Conservation (phyloP, 2,888 invertebrate species). For the Meiosimyza decipiens region DNA sequence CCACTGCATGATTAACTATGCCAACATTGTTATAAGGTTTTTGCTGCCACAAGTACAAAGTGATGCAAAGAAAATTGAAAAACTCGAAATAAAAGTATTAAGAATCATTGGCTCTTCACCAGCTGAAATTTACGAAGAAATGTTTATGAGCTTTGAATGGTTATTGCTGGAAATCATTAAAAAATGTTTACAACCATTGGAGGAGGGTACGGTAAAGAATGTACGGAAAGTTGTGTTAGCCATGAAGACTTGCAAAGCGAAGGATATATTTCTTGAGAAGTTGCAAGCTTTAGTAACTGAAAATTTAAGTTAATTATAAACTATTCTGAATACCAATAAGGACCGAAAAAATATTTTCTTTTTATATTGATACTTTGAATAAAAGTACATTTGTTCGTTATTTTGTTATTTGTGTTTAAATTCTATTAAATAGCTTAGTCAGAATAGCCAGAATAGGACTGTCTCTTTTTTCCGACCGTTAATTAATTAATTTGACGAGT, state of each 20-base stretch:
- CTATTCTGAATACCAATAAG: not conserved
- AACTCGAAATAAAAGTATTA: constrained; percentile 51
- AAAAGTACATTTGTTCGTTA: no score
- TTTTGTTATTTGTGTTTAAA: not conserved
- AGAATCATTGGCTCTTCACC: constrained; percentile 54
- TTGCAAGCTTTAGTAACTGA: constrained; percentile 48
- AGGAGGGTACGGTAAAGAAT: constrained; percentile 44
- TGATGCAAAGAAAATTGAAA: constrained; percentile 50
- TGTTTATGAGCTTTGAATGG: constrained; percentile 54
- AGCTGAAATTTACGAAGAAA: constrained; percentile 52
- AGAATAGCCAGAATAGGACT: no score
- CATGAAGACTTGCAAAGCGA: constrained; percentile 55
- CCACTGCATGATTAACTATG: constrained; percentile 55
- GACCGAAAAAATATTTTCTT: no score
- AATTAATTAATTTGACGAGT: no score
- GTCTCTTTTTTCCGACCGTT: no score
- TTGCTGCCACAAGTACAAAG: constrained; percentile 50
- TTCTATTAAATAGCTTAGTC: constrained; percentile 13
- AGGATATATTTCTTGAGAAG: constrained; percentile 52
- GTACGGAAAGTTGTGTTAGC: constrained; percentile 47
- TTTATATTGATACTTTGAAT: no score
- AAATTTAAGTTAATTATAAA: constrained; percentile 39
- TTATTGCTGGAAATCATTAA: constrained; percentile 51
- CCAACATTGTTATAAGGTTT: constrained; percentile 53
- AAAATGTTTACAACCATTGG: constrained; percentile 46